A percentile compares a stretch with the other conserved stretches of the same genome.
Evolutionary conservation across 2,888 invertebrate species (phyloP).

Genomic region (Hypsopygia costalis): DNA sequence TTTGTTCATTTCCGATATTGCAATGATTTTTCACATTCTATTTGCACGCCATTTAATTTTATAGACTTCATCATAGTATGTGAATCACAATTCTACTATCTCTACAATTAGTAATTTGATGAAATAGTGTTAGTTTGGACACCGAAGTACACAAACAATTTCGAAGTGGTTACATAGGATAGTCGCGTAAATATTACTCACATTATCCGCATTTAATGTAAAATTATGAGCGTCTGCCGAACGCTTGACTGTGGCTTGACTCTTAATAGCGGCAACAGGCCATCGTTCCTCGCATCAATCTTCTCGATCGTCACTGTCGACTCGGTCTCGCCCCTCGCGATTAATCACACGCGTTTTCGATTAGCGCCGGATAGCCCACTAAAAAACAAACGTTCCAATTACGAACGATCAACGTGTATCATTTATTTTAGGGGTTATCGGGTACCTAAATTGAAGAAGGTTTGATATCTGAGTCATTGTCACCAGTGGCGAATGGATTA

Average conservation of each 20-base stretch:
- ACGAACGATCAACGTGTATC: slow-evolving; percentile 37
- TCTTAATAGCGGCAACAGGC: slow-evolving; percentile 48
- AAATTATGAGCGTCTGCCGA: neutral
- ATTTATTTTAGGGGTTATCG: slow-evolving; percentile 31
- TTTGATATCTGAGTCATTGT: neutral
- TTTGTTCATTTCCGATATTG: no score
- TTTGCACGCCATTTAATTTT: no score
- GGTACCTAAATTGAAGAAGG: neutral
- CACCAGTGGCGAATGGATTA: no score
- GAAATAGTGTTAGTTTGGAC: no score
- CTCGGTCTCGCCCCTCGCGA: slow-evolving; percentile 59
- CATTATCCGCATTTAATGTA: neutral
- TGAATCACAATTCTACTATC: no score
- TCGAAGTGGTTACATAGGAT: no score
- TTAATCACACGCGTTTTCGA: slow-evolving; percentile 74
- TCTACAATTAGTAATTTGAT: no score
- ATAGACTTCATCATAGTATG: no score
- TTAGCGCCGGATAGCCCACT: slow-evolving; percentile 56
- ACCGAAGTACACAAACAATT: no score
- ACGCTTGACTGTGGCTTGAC: slow-evolving; percentile 26
- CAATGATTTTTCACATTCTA: no score
- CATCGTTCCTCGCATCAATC: slow-evolving; percentile 56
- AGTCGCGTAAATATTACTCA: no score
- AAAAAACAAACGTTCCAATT: slow-evolving; percentile 57
- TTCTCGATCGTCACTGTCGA: slow-evolving; percentile 65